Percentiles rank a stretch among this genome's conserved stretches.
These are phyloP conservation scores for Peromyscus attwateri DNA, from an alignment of 2,797 vertebrate species.

Conservation along the genomic window DNA sequence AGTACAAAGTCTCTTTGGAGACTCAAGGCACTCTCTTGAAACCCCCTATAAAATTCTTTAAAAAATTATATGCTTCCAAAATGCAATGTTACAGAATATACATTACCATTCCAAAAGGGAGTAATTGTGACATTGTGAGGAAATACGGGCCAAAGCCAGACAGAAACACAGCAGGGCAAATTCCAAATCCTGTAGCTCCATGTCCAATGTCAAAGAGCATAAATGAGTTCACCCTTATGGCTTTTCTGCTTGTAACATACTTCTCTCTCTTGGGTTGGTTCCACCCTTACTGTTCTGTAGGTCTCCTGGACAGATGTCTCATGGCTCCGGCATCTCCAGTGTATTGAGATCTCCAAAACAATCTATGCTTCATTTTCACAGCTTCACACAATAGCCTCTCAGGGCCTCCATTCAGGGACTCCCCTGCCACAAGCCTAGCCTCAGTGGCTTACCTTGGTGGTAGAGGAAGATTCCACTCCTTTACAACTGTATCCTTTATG, in stretches of 20 bases:
- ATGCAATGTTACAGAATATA: neutral
- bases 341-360: neutral
- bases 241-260: neutral
- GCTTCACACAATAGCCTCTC: neutral
- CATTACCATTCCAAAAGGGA: neutral
- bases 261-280: neutral
- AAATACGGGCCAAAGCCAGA: neutral
- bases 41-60: neutral
- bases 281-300: neutral
- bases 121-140: too few relatives aligned
- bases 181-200: neutral
- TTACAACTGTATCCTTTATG: too few relatives aligned
- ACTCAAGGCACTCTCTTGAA: neutral
- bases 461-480: neutral
- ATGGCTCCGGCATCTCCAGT: neutral
- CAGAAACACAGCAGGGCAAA: neutral
- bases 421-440: too few relatives aligned
- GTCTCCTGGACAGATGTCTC: neutral
- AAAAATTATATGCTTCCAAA: neutral
- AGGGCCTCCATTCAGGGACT: neutral
- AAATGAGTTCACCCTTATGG: neutral
- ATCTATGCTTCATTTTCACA: neutral
- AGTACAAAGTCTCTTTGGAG: neutral
- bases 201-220: neutral
- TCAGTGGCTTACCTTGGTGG: neutral